Evolutionary conservation across 2,888 invertebrate genomes (phyloP).

Genomic region (Scaptomyza cyrtandrae): DNA sequence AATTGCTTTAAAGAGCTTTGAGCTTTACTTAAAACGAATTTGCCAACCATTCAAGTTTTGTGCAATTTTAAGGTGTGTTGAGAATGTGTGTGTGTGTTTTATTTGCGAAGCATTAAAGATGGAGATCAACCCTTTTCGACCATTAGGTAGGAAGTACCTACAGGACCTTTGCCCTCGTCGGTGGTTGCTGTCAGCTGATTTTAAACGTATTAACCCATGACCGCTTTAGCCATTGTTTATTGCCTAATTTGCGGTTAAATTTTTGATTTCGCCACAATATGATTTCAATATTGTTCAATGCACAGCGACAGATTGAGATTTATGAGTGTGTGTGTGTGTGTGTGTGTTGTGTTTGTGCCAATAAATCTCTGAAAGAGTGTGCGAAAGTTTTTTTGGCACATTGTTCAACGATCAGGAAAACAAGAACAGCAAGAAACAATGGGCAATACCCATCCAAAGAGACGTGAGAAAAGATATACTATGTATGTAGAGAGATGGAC

Average conservation of each 20-base stretch:
- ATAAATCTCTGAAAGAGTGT: constrained; percentile 53
- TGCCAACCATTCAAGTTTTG: constrained; percentile 14
- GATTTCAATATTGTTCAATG: constrained; percentile 44
- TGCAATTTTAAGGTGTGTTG: constrained; percentile 23
- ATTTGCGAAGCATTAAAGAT: too few species aligned
- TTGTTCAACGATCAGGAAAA: constrained; percentile 53
- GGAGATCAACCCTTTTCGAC: constrained; percentile 54
- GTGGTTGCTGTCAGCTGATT: constrained; percentile 60
- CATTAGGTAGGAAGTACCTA: background rate
- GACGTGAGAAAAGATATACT: background rate
- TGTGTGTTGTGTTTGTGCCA: constrained; percentile 40
- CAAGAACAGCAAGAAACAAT: background rate
- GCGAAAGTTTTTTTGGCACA: constrained; percentile 42
- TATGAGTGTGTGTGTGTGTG: constrained; percentile 47
- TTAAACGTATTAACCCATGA: constrained; percentile 75
- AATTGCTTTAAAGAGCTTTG: too few species aligned
- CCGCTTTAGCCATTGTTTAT: constrained; percentile 75
- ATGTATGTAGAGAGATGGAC: background rate
- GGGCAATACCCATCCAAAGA: background rate
- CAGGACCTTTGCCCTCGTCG: background rate
- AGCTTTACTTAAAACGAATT: background rate
- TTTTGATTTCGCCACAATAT: constrained; percentile 65
- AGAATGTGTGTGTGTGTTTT: too few species aligned
- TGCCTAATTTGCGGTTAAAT: constrained; percentile 74
- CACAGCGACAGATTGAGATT: constrained; percentile 71